Percentiles rank a stretch among this genome's conserved stretches.
These are phyloP conservation scores for Platycnemis pennipes DNA, from an alignment of 2,888 invertebrate genomes.

Conservation along the genomic window DNA sequence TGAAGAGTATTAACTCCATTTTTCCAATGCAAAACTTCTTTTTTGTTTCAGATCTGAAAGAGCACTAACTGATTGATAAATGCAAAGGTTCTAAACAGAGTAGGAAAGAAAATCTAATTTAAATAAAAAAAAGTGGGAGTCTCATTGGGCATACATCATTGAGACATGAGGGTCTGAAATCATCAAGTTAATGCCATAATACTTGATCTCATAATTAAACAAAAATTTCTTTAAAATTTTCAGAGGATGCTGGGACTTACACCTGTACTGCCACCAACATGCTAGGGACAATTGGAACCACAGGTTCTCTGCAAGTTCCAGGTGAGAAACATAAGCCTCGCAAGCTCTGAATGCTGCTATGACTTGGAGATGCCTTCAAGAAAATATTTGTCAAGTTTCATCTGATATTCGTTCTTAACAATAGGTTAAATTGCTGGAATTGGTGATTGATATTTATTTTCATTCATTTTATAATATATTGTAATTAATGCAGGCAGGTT, in stretches of 20 bases:
- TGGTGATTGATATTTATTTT: conserved; percentile 29
- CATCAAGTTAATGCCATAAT: too few relatives aligned
- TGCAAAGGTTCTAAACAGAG: too few relatives aligned
- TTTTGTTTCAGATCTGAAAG: too few relatives aligned
- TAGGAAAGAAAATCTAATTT: too few relatives aligned
- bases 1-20: too few relatives aligned
- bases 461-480: conserved; percentile 11
- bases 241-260: conserved; percentile 90
- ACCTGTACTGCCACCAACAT: conserved; percentile 87
- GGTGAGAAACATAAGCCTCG: conserved; percentile 82
- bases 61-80: too few relatives aligned
- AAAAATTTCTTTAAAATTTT: conserved; percentile 73
- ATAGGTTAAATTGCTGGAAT: conserved; percentile 27
- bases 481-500: conserved; percentile 24
- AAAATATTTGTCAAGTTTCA: conserved; percentile 33
- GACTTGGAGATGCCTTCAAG: conserved; percentile 47
- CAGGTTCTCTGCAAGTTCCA: conserved; percentile 85
- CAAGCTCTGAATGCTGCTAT: conserved; percentile 31
- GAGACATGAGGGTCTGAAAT: too few relatives aligned
- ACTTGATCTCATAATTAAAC: too few relatives aligned
- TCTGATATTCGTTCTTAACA: background rate
- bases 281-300: conserved; percentile 85
- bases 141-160: too few relatives aligned
- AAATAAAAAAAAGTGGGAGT: too few relatives aligned
- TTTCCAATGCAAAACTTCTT: too few relatives aligned